These are phyloP conservation scores for Noctuana brunneofusca DNA, from an alignment of 2,888 invertebrate genomes.

Conservation along the genomic window DNA sequence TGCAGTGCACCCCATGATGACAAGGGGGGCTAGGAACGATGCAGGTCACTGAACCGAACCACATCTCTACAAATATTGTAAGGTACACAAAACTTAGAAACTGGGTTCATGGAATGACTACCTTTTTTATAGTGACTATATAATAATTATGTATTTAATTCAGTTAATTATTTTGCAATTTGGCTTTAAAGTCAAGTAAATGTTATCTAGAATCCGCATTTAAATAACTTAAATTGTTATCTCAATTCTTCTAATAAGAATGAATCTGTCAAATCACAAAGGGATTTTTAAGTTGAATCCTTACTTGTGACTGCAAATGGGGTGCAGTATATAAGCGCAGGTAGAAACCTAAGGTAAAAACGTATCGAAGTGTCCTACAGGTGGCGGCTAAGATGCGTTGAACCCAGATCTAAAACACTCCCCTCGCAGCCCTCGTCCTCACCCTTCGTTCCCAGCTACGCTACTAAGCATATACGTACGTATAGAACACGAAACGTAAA, in stretches of 20 bases:
- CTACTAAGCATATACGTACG: constrained; percentile 9
- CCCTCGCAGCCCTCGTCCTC: constrained; percentile 46
- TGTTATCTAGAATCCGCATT: not conserved
- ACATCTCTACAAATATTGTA: constrained; percentile 24
- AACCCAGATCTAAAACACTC: constrained; percentile 64
- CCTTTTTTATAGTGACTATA: not conserved
- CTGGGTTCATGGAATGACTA: not conserved
- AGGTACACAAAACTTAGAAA: constrained; percentile 3
- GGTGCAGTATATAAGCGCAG: constrained; percentile 19
- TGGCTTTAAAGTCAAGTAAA: too few species aligned
- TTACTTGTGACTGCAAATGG: not conserved
- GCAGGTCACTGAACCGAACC: constrained; percentile 72
- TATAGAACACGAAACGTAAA: constrained; percentile 20
- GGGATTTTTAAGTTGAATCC: not conserved
- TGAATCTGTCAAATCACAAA: not conserved
- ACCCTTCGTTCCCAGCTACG: constrained; percentile 23
- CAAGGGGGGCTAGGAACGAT: constrained; percentile 68
- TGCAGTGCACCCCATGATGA: constrained; percentile 70
- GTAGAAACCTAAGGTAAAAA: constrained; percentile 30
- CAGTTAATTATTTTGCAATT: too few species aligned
- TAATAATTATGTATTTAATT: too few species aligned
- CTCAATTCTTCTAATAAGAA: not conserved
- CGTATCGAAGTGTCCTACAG: constrained; percentile 48
- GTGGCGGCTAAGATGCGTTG: constrained; percentile 60
- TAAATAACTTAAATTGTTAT: not conserved